These are phyloP conservation scores for Trichoplusia ni DNA, from an alignment of 1,140 invertebrate genomes.

Conservation along the genomic window DNA sequence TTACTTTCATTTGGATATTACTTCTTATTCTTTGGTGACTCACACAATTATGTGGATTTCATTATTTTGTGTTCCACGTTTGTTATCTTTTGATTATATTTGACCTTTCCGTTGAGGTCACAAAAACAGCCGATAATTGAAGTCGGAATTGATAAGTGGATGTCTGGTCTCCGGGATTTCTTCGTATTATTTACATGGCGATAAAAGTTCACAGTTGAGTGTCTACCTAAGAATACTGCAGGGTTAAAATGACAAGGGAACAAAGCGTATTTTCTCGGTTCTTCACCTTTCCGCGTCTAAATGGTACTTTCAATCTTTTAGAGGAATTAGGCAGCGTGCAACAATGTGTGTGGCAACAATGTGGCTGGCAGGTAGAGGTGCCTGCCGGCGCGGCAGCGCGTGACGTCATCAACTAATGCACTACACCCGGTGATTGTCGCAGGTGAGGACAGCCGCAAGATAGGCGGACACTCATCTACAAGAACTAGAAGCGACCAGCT, in stretches of 20 bases:
- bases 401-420: constrained; percentile 76
- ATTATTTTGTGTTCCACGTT: not conserved
- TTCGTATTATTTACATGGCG: not conserved
- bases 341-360: constrained; percentile 24
- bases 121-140: not conserved
- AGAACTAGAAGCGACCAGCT: constrained; percentile 2
- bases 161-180: not conserved
- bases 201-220: not conserved
- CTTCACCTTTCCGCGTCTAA: constrained; percentile 32
- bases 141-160: not conserved
- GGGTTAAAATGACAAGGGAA: constrained; percentile 30
- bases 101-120: constrained; percentile 2
- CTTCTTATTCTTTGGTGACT: constrained; percentile 18
- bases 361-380: constrained; percentile 22
- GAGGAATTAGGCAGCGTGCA: constrained; percentile 45
- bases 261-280: constrained; percentile 41
- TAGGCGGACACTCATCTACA: not conserved
- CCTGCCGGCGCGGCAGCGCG: constrained; percentile 44
- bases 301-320: constrained; percentile 52
- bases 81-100: not conserved
- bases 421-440: constrained; percentile 56
- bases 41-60: not conserved
- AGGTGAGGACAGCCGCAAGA: constrained; percentile 49
- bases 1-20: constrained; percentile 11
- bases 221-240: not conserved